phyloP scores from a whole-genome alignment of 2,113 vertebrate species.

The Arvicanthis niloticus region DNA sequence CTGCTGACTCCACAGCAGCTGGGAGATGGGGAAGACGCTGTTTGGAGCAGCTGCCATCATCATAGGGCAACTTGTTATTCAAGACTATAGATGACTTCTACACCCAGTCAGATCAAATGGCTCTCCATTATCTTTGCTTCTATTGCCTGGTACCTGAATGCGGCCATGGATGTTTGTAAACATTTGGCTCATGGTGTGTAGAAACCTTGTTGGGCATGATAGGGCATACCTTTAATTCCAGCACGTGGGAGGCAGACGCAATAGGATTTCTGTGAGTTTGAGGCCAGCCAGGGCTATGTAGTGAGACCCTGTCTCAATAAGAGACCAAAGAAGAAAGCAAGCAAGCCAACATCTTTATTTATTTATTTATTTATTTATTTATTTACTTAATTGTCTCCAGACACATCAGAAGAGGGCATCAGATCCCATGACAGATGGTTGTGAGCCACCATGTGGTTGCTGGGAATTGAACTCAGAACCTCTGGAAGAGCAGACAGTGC shows the following conservation, averaged over 20 bases:
- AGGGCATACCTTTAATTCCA: not conserved
- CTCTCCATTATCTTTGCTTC: not conserved
- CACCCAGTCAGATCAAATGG: not conserved
- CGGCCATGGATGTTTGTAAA: slow-evolving; percentile 14
- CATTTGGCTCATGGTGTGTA: not conserved
- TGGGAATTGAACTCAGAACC: too few relatives aligned
- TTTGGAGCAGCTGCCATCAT: not conserved
- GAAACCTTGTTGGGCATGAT: not conserved
- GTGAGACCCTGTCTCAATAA: not conserved
- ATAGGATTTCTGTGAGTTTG: not conserved
- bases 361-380: too few relatives aligned
- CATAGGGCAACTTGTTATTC: not conserved
- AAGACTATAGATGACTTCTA: not conserved
- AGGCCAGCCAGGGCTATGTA: not conserved
- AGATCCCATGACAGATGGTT: too few relatives aligned
- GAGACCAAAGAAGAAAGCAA: not conserved
- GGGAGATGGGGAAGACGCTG: not conserved
- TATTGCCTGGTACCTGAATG: not conserved
- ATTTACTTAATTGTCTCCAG: too few relatives aligned
- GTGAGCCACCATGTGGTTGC: too few relatives aligned
- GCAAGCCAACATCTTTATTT: too few relatives aligned
- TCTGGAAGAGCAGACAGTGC: too few relatives aligned
- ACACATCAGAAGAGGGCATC: too few relatives aligned
- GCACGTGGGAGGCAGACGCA: not conserved
- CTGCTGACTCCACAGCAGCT: not conserved